A percentile compares a stretch with the other conserved stretches of the same genome.
Evolutionary conservation across 1,140 invertebrate species (phyloP).

Genomic region (Dryas iulia): DNA sequence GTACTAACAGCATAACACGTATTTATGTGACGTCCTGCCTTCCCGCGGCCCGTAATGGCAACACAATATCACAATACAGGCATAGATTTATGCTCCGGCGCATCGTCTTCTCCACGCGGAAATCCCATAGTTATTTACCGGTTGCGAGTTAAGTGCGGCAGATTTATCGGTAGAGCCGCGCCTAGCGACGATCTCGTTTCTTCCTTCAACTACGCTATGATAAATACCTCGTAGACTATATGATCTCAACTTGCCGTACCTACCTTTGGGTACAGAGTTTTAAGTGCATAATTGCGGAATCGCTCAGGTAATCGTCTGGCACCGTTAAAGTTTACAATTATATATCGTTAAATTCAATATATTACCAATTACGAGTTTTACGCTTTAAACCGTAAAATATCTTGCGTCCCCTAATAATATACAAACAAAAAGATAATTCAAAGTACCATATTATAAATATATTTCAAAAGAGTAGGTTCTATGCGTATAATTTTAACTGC

Average conservation of each 20-base stretch:
- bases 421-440: neutral
- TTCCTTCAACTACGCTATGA: constrained; percentile 56
- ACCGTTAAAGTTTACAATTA: constrained; percentile 29
- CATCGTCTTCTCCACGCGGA: constrained; percentile 74
- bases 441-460: neutral
- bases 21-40: constrained; percentile 70
- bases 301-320: constrained; percentile 29
- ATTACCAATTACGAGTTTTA: constrained; percentile 17
- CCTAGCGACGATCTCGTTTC: constrained; percentile 68
- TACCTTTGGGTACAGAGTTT: constrained; percentile 46
- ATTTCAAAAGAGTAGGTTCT: neutral
- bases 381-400: constrained; percentile 18
- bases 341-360: constrained; percentile 29
- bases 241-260: constrained; percentile 42
- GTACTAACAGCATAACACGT: constrained; percentile 44
- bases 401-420: neutral
- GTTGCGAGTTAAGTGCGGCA: constrained; percentile 77
- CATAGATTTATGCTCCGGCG: constrained; percentile 76
- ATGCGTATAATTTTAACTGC: neutral
- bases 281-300: constrained; percentile 49
- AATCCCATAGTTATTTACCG: constrained; percentile 80
- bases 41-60: constrained; percentile 69
- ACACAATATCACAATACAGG: constrained; percentile 79
- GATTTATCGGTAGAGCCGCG: constrained; percentile 71
- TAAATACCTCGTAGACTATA: constrained; percentile 48